These are phyloP conservation scores for Ptilodon capucinus DNA, from an alignment of 2,888 invertebrate species.

Conservation along the genomic window DNA sequence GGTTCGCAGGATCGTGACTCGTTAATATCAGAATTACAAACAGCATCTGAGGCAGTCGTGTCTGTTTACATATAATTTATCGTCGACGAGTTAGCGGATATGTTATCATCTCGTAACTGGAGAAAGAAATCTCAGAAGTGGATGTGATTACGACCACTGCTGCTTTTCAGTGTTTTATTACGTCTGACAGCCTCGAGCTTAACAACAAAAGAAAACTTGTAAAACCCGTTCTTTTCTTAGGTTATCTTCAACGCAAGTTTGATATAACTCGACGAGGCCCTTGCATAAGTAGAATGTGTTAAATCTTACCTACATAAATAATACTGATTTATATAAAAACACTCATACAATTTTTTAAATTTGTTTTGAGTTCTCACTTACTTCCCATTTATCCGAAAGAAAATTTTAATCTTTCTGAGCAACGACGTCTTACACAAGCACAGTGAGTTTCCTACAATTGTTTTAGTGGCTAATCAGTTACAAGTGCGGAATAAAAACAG, in stretches of 20 bases:
- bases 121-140: conserved; percentile 11
- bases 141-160: neutral
- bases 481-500: conserved; percentile 52
- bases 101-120: conserved; percentile 14
- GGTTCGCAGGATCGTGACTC: conserved; percentile 1
- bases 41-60: conserved; percentile 12
- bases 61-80: conserved; percentile 4
- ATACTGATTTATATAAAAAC: no score
- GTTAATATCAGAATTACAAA: conserved; percentile 12
- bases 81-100: neutral
- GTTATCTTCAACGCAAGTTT: no score
- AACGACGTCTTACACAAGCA: neutral
- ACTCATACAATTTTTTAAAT: no score
- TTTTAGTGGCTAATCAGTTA: conserved; percentile 44
- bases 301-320: no score
- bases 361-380: no score
- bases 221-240: no score
- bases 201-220: conserved; percentile 1
- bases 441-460: conserved; percentile 43
- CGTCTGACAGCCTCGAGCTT: neutral
- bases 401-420: no score
- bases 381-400: no score
- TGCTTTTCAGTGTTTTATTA: neutral
- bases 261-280: no score
- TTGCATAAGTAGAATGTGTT: no score